Percentiles rank a stretch among this genome's conserved stretches.
Conservation (phyloP, 2,113 vertebrate species). For the Rhadina sibilatrix region DNA sequence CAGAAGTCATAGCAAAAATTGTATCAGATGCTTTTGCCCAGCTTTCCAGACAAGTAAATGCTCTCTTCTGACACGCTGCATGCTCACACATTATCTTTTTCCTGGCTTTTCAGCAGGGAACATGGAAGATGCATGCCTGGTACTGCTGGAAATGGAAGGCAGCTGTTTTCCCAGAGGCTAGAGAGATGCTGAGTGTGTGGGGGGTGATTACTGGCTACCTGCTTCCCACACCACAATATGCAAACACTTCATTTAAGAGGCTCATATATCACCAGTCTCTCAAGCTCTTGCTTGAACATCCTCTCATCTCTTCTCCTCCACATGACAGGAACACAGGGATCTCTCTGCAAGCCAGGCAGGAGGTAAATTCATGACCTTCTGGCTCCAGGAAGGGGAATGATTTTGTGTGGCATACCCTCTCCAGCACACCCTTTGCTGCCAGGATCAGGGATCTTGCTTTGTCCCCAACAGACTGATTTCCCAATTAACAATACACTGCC, state of each 20-base stretch:
- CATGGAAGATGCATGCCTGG: neutral
- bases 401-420: neutral
- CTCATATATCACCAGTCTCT: neutral
- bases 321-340: neutral
- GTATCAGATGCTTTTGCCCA: neutral
- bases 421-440: neutral
- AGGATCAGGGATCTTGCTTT: neutral
- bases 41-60: neutral
- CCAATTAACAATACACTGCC: slow-evolving; percentile 16
- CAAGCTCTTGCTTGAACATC: neutral
- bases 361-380: neutral
- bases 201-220: neutral
- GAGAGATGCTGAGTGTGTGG: neutral
- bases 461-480: neutral
- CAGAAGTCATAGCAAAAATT: neutral
- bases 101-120: neutral
- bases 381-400: neutral
- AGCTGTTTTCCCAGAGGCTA: neutral
- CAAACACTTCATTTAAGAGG: neutral
- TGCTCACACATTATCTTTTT: neutral
- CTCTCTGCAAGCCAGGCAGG: neutral
- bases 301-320: neutral
- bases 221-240: neutral
- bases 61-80: fast-evolving
- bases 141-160: neutral